These are phyloP conservation scores for Anas acuta DNA, from an alignment of 2,797 vertebrate species.

Conservation along the genomic window DNA sequence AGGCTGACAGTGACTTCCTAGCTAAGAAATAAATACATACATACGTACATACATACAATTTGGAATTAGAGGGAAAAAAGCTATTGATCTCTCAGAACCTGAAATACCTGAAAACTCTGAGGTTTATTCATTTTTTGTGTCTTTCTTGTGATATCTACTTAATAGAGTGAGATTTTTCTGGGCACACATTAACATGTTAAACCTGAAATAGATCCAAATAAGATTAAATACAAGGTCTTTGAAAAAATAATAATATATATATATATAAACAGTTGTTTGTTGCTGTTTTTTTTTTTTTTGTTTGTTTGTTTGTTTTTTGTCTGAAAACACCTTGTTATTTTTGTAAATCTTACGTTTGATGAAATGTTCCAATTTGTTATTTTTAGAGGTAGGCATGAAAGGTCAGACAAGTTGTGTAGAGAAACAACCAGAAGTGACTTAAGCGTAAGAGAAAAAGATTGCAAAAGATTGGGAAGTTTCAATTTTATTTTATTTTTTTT, in stretches of 20 bases:
- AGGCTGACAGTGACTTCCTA: background rate
- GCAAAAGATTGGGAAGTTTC: background rate
- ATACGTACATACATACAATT: too few species aligned
- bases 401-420: background rate
- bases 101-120: background rate
- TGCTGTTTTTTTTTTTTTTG: background rate
- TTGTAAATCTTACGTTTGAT: background rate
- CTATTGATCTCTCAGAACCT: background rate
- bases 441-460: background rate
- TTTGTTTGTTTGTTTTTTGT: background rate
- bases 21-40: background rate
- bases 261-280: accelerated
- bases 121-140: background rate
- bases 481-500: too few species aligned
- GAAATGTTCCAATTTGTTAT: background rate
- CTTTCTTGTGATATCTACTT: background rate
- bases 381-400: background rate
- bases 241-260: too few species aligned
- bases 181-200: background rate
- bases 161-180: background rate
- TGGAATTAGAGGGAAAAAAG: background rate
- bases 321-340: background rate
- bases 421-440: background rate
- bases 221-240: background rate
- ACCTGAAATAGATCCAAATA: background rate